Percentiles rank a stretch among this genome's conserved stretches.
phyloP scores from a whole-genome alignment of 2,888 invertebrate genomes.

The Cataglyphis albicans region DNA sequence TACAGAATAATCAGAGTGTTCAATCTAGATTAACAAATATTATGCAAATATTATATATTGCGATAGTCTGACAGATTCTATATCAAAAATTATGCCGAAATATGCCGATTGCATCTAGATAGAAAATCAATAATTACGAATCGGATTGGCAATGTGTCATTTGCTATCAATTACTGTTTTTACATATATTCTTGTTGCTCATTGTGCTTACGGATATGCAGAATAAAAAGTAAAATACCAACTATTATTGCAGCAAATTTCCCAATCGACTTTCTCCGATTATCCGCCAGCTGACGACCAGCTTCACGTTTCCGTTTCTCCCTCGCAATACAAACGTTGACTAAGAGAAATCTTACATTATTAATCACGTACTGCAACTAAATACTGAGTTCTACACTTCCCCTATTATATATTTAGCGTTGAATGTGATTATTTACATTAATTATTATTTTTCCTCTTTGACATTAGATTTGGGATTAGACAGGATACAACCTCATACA shows the following conservation, averaged over 20 bases:
- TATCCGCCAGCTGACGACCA: slow-evolving; percentile 26
- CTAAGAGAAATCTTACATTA: slow-evolving; percentile 59
- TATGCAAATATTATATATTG: no score
- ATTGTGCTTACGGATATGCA: background rate
- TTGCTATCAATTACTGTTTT: slow-evolving; percentile 44
- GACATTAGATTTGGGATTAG: background rate
- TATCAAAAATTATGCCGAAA: background rate
- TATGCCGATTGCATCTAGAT: slow-evolving; percentile 12
- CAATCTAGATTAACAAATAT: slow-evolving; percentile 3
- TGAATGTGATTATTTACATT: slow-evolving; percentile 13
- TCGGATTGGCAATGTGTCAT: slow-evolving; percentile 42
- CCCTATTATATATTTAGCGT: background rate
- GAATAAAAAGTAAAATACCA: slow-evolving; percentile 19
- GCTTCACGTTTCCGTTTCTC: slow-evolving; percentile 59
- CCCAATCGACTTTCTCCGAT: slow-evolving; percentile 68
- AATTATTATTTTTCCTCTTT: slow-evolving; percentile 23
- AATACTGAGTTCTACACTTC: slow-evolving; percentile 5
- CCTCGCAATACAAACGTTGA: slow-evolving; percentile 27
- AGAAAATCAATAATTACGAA: slow-evolving; percentile 41
- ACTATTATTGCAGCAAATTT: slow-evolving; percentile 59
- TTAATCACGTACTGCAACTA: slow-evolving; percentile 42
- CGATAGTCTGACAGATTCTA: slow-evolving; percentile 28
- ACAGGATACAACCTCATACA: background rate
- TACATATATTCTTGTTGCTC: slow-evolving; percentile 14
- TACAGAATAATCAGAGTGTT: slow-evolving; percentile 1